A percentile compares a stretch with the other conserved stretches of the same genome.
Evolutionary conservation across 1,140 invertebrate genomes (phyloP).

Genomic region (Brachionus rubens): DNA sequence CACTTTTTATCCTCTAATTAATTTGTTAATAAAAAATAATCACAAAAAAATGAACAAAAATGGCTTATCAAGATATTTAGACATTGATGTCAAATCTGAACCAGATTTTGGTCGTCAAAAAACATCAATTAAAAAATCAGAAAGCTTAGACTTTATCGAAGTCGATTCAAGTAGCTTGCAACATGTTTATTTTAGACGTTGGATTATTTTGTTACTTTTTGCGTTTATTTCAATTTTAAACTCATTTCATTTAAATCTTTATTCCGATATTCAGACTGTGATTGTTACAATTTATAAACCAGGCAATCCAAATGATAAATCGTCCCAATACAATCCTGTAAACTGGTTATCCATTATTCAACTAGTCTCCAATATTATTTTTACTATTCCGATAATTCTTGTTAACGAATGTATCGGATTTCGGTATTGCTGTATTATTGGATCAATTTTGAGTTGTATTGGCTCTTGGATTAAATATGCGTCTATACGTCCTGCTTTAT

Average conservation of each 20-base stretch:
- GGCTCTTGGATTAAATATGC: constrained; percentile 89
- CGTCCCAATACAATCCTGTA: constrained; percentile 65
- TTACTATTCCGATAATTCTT: constrained; percentile 91
- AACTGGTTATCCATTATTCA: constrained; percentile 97
- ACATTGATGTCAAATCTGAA: background rate
- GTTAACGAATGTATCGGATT: constrained; percentile 83
- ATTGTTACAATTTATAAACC: constrained; percentile 57
- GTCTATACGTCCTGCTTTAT: constrained; percentile 71
- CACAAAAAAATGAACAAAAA: constrained; percentile 14
- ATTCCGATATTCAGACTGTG: constrained; percentile 61
- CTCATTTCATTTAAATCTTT: constrained; percentile 67
- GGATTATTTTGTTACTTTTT: constrained; percentile 82
- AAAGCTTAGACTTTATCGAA: background rate
- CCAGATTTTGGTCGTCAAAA: background rate
- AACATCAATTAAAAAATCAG: background rate
- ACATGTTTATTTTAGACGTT: constrained; percentile 64
- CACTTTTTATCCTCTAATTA: no score
- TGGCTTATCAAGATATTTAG: constrained; percentile 11
- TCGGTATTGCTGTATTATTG: constrained; percentile 75
- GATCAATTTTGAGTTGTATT: constrained; percentile 74
- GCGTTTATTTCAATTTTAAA: constrained; percentile 83
- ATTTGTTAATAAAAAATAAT: no score
- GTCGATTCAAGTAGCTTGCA: background rate
- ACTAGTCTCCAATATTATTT: constrained; percentile 90
- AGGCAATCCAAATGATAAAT: constrained; percentile 52